Evolutionary conservation across 1,140 invertebrate genomes (phyloP), one percentile per base, ranked within the genome.

Genomic region (Macrobrachium rosenbergii): DNA sequence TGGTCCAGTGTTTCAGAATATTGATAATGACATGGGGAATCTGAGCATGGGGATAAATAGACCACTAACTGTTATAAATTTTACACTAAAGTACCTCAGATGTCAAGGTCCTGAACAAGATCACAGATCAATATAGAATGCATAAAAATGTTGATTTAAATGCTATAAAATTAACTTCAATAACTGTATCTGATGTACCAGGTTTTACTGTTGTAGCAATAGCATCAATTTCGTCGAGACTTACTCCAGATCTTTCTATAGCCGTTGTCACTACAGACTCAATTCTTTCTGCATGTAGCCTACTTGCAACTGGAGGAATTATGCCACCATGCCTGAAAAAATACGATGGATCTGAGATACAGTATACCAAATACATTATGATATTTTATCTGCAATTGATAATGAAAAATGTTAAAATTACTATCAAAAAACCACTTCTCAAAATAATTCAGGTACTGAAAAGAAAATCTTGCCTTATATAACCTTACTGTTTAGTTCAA

Each of bases 121-220:
- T 67, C 19, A 28, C n/a, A 14, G 17, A n/a, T 10, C 67, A 23
- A 69, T 5, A 28, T 72, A 12, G 16, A 17, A 28, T 23, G 0
- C 14, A 43, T 10, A 72, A 21, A 23, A 5, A 37, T 72, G 19
- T 28, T 72, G 6, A 19, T 23, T n/a, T 72, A 7, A 5, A 28
- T 23, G 3, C 67, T 11, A 5, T 23, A 72, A 67, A 67, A 21
- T 67, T 67, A 21, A 16, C 23, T 72, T 11, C 16, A 28, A 37
- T 37, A 37, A 28, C 37, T 72, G 21, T 28, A 72, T 72, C 21
- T 69, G 8, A 45, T 62, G 59, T 62, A 93, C 94, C 98, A 81
- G 98, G 98, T 92, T 96, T 96, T 0, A 95, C 94, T 43, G 98
- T 99, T 2, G 96, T 94, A 75, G 98, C 98, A 90, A 99, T 94